These are phyloP conservation scores for Portunus trituberculatus DNA, from an alignment of 1,140 invertebrate species.

Conservation along the genomic window DNA sequence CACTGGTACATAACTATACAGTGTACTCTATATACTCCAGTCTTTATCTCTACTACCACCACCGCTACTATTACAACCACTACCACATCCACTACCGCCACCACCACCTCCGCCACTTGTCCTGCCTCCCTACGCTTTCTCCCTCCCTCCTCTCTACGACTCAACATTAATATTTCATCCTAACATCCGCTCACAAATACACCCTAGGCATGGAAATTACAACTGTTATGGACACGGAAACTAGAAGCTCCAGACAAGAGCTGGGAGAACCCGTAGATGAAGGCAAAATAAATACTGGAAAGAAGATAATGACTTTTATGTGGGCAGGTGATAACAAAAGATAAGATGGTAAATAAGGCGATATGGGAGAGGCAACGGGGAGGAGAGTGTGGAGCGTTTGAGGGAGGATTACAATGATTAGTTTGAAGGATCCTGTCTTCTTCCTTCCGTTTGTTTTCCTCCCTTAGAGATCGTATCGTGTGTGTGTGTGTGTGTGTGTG, in stretches of 20 bases:
- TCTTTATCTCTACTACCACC: too few relatives aligned
- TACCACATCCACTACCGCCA: too few relatives aligned
- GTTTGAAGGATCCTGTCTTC: neutral
- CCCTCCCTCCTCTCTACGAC: neutral
- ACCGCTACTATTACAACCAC: too few relatives aligned
- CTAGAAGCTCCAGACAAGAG: neutral
- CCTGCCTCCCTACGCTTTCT: neutral
- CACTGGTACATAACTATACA: neutral
- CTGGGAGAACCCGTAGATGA: neutral
- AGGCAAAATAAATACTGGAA: neutral
- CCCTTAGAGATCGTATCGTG: neutral
- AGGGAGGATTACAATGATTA: neutral
- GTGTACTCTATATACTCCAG: too few relatives aligned
- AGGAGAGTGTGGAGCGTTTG: neutral
- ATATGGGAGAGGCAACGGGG: neutral
- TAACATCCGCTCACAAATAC: slow-evolving; percentile 12
- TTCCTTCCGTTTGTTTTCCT: too few relatives aligned
- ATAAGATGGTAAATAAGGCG: neutral
- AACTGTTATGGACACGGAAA: slow-evolving; percentile 22
- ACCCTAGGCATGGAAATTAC: slow-evolving; percentile 12
- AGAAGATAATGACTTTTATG: neutral
- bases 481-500: slow-evolving; percentile 55
- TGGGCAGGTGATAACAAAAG: neutral
- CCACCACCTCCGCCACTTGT: neutral
- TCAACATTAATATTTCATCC: neutral